Conservation (phyloP, 2,797 vertebrate genomes). For the Sus cebifrons region DNA sequence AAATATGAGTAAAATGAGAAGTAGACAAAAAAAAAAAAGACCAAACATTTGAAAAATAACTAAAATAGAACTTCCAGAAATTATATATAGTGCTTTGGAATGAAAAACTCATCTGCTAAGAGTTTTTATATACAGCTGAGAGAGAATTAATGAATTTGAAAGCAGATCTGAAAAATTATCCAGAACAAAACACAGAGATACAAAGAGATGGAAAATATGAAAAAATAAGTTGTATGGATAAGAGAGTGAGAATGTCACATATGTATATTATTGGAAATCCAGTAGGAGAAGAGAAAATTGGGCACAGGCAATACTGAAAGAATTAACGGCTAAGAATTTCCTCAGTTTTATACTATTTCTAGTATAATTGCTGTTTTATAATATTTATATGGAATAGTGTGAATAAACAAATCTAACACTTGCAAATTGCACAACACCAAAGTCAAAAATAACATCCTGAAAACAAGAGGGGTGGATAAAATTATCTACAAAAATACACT, state of each 20-base stretch:
- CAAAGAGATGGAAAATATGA: not conserved
- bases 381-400: not conserved
- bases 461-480: not conserved
- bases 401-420: not conserved
- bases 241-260: not conserved
- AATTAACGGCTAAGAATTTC: not conserved
- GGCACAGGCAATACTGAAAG: not conserved
- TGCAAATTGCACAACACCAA: not conserved
- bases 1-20: not conserved
- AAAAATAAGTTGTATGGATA: not conserved
- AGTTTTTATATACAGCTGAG: not conserved
- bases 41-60: not conserved
- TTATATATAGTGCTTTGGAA: not conserved
- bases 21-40: not conserved
- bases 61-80: not conserved
- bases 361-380: not conserved
- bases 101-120: not conserved
- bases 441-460: not conserved
- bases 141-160: not conserved
- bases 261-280: not conserved
- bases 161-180: not conserved
- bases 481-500: not conserved
- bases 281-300: not conserved
- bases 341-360: not conserved
- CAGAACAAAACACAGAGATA: not conserved